These are phyloP conservation scores for Bagarius yarrelli DNA, from an alignment of 2,113 vertebrate genomes.

Conservation along the genomic window DNA sequence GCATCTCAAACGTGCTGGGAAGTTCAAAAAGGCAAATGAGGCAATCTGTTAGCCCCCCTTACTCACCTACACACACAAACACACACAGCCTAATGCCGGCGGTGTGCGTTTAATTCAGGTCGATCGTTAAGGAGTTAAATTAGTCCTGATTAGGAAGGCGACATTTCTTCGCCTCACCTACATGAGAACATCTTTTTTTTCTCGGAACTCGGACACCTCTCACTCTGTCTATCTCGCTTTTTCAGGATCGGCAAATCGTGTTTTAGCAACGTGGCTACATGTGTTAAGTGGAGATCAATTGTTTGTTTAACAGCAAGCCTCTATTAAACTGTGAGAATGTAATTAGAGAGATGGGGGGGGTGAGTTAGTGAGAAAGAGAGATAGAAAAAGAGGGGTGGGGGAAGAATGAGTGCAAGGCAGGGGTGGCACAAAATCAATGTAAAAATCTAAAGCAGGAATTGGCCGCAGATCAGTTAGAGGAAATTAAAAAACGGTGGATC, in stretches of 20 bases:
- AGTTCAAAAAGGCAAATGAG: constrained; percentile 82
- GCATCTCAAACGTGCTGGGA: constrained; percentile 80
- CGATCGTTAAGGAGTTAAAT: constrained; percentile 57
- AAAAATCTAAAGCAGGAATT: constrained; percentile 68
- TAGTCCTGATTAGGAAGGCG: constrained; percentile 71
- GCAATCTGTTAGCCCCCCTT: constrained; percentile 76
- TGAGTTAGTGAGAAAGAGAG: constrained; percentile 45
- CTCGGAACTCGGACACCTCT: constrained; percentile 18
- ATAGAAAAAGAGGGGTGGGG: constrained; percentile 10
- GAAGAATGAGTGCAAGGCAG: constrained; percentile 24
- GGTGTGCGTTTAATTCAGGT: constrained; percentile 38
- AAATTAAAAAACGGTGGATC: constrained; percentile 72
- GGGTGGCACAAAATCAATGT: constrained; percentile 69
- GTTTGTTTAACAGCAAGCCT: constrained; percentile 82
- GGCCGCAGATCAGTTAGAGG: constrained; percentile 65
- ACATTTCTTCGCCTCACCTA: constrained; percentile 59
- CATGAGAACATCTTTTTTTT: constrained; percentile 7
- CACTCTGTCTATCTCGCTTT: constrained; percentile 65
- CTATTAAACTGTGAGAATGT: constrained; percentile 78
- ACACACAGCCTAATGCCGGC: constrained; percentile 33
- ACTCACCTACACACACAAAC: constrained; percentile 56
- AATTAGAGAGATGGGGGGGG: constrained; percentile 76
- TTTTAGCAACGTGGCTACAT: constrained; percentile 80
- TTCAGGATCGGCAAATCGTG: constrained; percentile 87
- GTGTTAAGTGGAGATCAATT: constrained; percentile 78